Conservation (phyloP, 2,113 vertebrate species). For the Elaphurus davidianus region DNA sequence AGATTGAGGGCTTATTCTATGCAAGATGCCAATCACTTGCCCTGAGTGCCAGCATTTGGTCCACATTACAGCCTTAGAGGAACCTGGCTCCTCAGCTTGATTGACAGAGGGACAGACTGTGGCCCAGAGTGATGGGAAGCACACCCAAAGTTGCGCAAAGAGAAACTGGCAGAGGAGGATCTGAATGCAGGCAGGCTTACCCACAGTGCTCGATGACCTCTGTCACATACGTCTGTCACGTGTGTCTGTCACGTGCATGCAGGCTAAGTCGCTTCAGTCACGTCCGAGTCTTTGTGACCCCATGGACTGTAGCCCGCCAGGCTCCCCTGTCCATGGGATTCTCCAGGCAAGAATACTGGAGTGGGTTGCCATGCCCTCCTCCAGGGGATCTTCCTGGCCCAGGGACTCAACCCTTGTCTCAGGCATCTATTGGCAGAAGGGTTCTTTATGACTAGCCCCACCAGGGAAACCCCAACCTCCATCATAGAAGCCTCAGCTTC, state of each 20-base stretch:
- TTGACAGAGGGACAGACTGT: background rate
- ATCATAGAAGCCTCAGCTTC: background rate
- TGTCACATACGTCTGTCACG: background rate
- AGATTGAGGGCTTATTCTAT: background rate
- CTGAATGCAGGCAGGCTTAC: background rate
- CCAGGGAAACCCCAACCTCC: background rate
- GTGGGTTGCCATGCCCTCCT: background rate
- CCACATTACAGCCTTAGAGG: background rate
- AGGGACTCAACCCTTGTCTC: background rate
- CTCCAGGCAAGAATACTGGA: background rate
- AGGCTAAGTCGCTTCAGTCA: background rate
- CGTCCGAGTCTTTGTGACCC: background rate
- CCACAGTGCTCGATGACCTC: accelerated
- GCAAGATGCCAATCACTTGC: background rate
- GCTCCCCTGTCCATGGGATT: background rate
- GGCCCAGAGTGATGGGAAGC: background rate
- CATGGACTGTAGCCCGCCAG: background rate
- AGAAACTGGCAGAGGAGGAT: background rate
- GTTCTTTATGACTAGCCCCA: background rate
- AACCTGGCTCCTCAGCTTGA: background rate
- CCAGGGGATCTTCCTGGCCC: background rate
- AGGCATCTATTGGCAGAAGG: background rate
- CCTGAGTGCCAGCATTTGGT: background rate
- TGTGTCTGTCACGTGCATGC: background rate
- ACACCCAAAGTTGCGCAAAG: background rate